Percentiles rank a stretch among this genome's conserved stretches.
Evolutionary conservation across 2,113 vertebrate species (phyloP).

Genomic region (Prionailurus viverrinus): DNA sequence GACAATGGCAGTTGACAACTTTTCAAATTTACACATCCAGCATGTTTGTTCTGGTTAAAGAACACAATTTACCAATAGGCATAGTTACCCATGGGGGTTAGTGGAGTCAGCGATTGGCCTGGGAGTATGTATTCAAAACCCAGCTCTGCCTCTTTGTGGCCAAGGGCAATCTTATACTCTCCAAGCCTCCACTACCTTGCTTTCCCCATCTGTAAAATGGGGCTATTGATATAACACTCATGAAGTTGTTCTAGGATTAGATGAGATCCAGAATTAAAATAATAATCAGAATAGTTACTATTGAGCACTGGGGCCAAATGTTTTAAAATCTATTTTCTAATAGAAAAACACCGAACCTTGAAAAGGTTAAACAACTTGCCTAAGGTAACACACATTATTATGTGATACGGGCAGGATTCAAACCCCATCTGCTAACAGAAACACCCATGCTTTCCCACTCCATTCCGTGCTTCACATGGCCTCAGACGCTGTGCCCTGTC

Average conservation of each 20-base stretch:
- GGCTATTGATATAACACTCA: neutral
- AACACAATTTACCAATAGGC: neutral
- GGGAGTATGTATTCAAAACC: neutral
- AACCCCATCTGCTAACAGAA: neutral
- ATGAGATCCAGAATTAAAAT: neutral
- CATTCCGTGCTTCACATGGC: fast-evolving
- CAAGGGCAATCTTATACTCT: neutral
- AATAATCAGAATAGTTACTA: neutral
- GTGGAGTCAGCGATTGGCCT: neutral
- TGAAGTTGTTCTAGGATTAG: neutral
- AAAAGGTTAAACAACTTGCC: neutral
- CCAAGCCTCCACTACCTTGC: neutral
- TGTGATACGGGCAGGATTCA: neutral
- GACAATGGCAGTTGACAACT: neutral
- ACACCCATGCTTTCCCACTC: neutral
- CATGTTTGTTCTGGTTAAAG: neutral
- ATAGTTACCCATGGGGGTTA: neutral
- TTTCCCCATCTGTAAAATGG: neutral
- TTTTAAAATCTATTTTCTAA: constrained; percentile 16
- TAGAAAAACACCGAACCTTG: neutral
- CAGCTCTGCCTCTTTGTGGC: neutral
- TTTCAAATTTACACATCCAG: neutral
- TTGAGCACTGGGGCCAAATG: neutral
- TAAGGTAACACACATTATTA: neutral
- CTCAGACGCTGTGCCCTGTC: neutral